Evolutionary conservation across 1,140 invertebrate species (phyloP).

Genomic region (Bradynema listronoti): DNA sequence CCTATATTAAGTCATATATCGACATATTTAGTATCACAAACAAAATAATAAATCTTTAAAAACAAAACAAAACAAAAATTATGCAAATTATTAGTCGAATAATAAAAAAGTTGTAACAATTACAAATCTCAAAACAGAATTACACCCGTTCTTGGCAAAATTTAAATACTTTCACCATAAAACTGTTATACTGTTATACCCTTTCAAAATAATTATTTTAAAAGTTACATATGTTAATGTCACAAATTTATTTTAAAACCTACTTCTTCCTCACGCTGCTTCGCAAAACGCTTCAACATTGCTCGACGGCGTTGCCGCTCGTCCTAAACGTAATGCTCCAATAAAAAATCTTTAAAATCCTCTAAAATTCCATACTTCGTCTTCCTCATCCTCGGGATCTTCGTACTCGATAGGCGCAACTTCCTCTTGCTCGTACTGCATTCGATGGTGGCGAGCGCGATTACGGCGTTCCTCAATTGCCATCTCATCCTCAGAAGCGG

Average conservation of each 20-base stretch:
- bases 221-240: too few species aligned
- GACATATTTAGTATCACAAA: too few species aligned
- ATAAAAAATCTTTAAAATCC: constrained; percentile 1
- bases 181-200: too few species aligned
- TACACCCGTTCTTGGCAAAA: too few species aligned
- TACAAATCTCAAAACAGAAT: background rate
- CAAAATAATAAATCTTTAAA: too few species aligned
- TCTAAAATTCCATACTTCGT: constrained; percentile 60
- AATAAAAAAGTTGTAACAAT: background rate
- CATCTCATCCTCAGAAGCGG: constrained; percentile 29
- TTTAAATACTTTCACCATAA: too few species aligned
- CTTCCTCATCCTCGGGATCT: constrained; percentile 65
- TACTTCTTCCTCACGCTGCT: constrained; percentile 67
- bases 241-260: constrained; percentile 33
- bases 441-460: constrained; percentile 21
- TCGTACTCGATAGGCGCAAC: constrained; percentile 45
- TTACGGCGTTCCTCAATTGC: constrained; percentile 19
- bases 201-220: too few species aligned
- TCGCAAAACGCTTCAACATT: constrained; percentile 66
- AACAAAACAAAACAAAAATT: too few species aligned
- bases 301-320: constrained; percentile 75
- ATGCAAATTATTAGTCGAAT: too few species aligned
- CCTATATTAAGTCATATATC: background rate
- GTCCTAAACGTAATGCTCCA: constrained; percentile 68
- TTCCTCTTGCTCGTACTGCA: constrained; percentile 49